Evolutionary conservation across 2,888 invertebrate genomes (phyloP).

Genomic region (Bibio marci): DNA sequence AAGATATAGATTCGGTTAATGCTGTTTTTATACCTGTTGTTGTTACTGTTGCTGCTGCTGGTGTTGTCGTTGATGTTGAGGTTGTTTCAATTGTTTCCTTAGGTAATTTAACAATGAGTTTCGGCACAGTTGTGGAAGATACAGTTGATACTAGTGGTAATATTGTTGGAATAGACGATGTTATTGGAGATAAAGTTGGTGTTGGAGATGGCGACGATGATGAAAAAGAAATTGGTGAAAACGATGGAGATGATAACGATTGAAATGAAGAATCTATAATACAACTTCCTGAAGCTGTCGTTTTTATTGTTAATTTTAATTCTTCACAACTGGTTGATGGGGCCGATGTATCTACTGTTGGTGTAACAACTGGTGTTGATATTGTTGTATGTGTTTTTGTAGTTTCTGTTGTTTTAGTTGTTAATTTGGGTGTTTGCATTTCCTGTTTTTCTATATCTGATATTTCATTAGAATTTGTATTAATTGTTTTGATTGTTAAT

Average conservation of each 20-base stretch:
- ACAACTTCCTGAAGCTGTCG: too few species aligned
- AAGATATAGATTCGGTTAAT: too few species aligned
- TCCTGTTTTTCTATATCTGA: background rate
- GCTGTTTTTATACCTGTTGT: background rate
- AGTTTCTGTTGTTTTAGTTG: slow-evolving; percentile 7
- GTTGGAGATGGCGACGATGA: slow-evolving; percentile 4
- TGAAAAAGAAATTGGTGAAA: too few species aligned
- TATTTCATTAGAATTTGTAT: background rate
- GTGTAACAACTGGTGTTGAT: slow-evolving; percentile 23
- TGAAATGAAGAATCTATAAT: too few species aligned
- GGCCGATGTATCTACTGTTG: slow-evolving; percentile 20
- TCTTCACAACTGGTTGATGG: slow-evolving; percentile 29
- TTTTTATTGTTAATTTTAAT: too few species aligned
- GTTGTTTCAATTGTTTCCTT: slow-evolving; percentile 29
- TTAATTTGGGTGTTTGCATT: slow-evolving; percentile 11
- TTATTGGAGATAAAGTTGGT: background rate
- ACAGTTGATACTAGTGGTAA: slow-evolving; percentile 18
- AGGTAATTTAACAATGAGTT: slow-evolving; percentile 33
- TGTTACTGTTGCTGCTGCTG: too few species aligned
- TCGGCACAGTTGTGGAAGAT: slow-evolving; percentile 19
- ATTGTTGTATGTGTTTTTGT: slow-evolving; percentile 29
- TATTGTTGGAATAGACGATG: slow-evolving; percentile 14
- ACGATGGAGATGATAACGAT: too few species aligned
- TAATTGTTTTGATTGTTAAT: slow-evolving; percentile 24
- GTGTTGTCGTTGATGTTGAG: slow-evolving; percentile 1